Base-by-base conservation (phyloP, 2,113 vertebrate genomes). In the Salvelinus sp. region DNA sequence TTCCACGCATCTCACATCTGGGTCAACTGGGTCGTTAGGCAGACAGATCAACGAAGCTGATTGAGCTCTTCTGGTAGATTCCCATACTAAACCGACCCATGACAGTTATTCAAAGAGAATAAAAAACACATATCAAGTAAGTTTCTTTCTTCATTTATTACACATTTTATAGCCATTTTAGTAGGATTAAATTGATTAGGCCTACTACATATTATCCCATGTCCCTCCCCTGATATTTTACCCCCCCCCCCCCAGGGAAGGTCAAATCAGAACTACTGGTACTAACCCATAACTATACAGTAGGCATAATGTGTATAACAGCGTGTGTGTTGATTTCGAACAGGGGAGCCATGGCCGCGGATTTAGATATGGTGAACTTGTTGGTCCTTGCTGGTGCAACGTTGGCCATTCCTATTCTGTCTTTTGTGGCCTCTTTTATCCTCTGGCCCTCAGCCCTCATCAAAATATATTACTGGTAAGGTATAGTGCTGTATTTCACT, bases 391-490 rank as follows among this genome's bases (percentile, higher is more conserved):
- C 96, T 0, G 93, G 94, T 0, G 95, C 93, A 54, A 99, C 95
- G 0, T 90, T 99, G 83, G 95, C 95, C 38, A 92, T 98, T 86
- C 97, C 97, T 14, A 96, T 99, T 85, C 87, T 99, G 89, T 95
- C 95, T 23, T 99, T 99, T 0, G 90, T 96, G 13, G 96, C 95
- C 14, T 97, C 95, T 0, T 97, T 98, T 73, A 90, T 98, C 16
- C 92, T 98, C 74, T 99, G 97, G 95, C 97, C 97, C 50, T 95
- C 97, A 0, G 95, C 92, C 0, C 95, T 99, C 38, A 98, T 99
- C 77, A 95, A 82, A 90, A 95, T 98, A 76, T 99, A 99, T 85
- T 96, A 97, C 84, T 98, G 97, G 97, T 98, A 93, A 95, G 93
- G n/a, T 9, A 70, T 65, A 12, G 57, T 13, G n/a, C 13, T 67